These are phyloP conservation scores for Syngnathus typhle DNA, from an alignment of 2,113 vertebrate species.

Conservation along the genomic window DNA sequence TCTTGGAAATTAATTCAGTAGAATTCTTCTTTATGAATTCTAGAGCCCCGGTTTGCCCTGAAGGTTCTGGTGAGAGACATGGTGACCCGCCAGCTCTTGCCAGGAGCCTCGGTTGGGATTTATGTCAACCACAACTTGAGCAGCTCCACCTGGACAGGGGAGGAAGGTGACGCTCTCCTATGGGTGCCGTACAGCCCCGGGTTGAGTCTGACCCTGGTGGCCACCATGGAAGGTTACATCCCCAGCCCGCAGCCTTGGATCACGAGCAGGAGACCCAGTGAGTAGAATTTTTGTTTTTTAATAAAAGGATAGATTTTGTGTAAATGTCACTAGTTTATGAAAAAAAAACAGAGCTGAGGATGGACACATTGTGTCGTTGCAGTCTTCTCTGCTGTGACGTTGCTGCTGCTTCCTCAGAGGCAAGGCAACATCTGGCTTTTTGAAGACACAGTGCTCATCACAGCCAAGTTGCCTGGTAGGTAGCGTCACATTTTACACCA, in stretches of 20 bases:
- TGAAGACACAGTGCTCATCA: conserved; percentile 88
- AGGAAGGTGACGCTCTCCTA: conserved; percentile 77
- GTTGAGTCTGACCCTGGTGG: conserved; percentile 79
- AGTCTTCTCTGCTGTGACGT: conserved; percentile 89
- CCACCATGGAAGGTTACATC: conserved; percentile 83
- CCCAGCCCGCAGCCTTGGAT: conserved; percentile 84
- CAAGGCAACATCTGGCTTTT: conserved; percentile 95
- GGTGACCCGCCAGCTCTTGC: conserved; percentile 79
- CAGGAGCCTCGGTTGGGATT: conserved; percentile 76
- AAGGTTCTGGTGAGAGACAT: conserved; percentile 86
- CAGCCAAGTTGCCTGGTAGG: conserved; percentile 82
- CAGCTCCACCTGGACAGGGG: conserved; percentile 72
- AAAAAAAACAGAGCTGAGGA: too few relatives aligned
- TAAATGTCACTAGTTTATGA: too few relatives aligned
- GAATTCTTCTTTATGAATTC: conserved; percentile 11
- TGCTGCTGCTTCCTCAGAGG: conserved; percentile 86
- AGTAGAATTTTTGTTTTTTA: conserved; percentile 31
- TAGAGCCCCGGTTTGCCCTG: conserved; percentile 77
- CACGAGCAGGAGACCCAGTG: conserved; percentile 84
- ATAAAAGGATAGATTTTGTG: too few relatives aligned
- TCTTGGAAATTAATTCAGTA: background rate
- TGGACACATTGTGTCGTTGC: conserved; percentile 15
- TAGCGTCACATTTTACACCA: background rate
- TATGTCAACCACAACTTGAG: conserved; percentile 83
- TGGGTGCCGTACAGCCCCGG: conserved; percentile 76